Evolutionary conservation across 2,113 vertebrate genomes (phyloP), one percentile per base, ranked within the genome.

Genomic region (Ceyx margarethae): DNA sequence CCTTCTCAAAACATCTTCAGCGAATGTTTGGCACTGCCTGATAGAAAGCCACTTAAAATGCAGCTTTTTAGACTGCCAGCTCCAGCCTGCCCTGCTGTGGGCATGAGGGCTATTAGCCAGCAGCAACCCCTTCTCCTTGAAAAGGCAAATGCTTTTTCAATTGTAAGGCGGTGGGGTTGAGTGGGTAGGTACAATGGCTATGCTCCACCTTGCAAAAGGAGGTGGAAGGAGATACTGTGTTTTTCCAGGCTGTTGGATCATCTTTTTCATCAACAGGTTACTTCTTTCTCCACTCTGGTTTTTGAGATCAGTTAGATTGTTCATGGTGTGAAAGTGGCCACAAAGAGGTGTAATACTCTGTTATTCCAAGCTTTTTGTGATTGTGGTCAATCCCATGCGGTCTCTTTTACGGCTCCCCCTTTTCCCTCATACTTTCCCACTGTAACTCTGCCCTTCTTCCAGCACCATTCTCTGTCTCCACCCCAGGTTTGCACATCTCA

Each of bases 41-140:
- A 75, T 69, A 93, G 87, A 91, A 84, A 83, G 74, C 48, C 56
- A 56, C 79, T 94, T 85, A 94, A 91, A 94, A 90, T 40, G 54
- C 75, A 87, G 54, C 23, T 84, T 77, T 85, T 73, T 40, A 45
- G 74, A 37, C 37, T 71, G 83, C 46, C 87, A 23, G 5, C 58
- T 82, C 40, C 57, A 66, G 54, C 75, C 78, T 81, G 78, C 76
- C 76, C 69, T 76, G 40, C 93, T 77, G 64, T 29, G 77, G 91
- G 68, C 82, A 76, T 0, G 0, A 58, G 54, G n/a, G 9, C 50
- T 45, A 40, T 48, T 31, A 57, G 57, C 54, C 53, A 80, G n/a
- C 3, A 4, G 50, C 72, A 90, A 37, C 53, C 46, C 81, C 46
- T 89, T 73, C 76, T 69, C 72, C 54, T 31, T n/a, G 29, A 19